Percentiles rank a stretch among this genome's conserved stretches.
phyloP scores from a whole-genome alignment of 2,888 invertebrate genomes.

The Lycocerus yunnanus region DNA sequence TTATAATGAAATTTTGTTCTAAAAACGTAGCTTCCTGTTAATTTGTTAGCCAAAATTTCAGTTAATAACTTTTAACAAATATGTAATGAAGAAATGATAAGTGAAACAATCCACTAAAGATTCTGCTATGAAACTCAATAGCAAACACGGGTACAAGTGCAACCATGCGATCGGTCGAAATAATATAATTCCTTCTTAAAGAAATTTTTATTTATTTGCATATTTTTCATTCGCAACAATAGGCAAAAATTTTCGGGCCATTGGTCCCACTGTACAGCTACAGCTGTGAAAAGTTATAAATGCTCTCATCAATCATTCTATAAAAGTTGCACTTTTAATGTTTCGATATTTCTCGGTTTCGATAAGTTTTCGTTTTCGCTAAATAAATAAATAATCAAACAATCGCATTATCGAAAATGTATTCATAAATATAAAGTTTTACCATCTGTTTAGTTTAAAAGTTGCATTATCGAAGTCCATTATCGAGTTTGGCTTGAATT shows the following conservation, averaged over 20 bases:
- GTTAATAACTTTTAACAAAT: too few species aligned
- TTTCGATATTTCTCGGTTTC: background rate
- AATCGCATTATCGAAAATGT: background rate
- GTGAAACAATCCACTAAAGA: too few species aligned
- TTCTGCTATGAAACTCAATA: too few species aligned
- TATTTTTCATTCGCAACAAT: background rate
- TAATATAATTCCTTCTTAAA: background rate
- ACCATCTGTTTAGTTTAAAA: constrained; percentile 7
- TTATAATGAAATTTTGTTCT: too few species aligned
- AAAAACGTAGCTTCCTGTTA: too few species aligned
- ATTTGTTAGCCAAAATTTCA: too few species aligned
- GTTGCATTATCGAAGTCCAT: constrained; percentile 10
- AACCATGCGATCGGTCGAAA: background rate
- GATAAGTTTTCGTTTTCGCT: background rate
- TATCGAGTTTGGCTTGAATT: constrained; percentile 10
- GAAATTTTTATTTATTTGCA: background rate
- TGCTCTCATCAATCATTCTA: background rate
- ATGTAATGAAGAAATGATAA: too few species aligned
- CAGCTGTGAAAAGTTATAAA: background rate
- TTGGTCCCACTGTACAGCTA: background rate
- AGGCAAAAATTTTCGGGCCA: background rate
- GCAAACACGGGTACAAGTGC: too few species aligned
- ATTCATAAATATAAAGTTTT: background rate
- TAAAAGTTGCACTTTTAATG: background rate
- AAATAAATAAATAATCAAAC: background rate